These are phyloP conservation scores for Callyntrura sp. DNA, from an alignment of 2,888 invertebrate genomes.

Conservation along the genomic window DNA sequence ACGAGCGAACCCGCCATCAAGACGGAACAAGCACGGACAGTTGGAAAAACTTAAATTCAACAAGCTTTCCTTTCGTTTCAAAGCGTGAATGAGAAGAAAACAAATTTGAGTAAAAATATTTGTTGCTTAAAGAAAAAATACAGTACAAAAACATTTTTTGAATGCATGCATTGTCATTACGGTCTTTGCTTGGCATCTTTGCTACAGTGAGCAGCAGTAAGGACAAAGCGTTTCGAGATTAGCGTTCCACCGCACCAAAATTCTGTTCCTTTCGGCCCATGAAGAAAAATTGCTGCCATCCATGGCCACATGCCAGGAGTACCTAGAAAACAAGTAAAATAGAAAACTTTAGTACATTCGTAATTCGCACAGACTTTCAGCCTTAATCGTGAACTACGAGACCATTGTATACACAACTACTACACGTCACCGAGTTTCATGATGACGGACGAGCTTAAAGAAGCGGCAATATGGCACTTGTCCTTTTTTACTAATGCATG, in stretches of 20 bases:
- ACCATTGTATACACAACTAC: constrained; percentile 53
- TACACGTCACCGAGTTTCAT: constrained; percentile 15
- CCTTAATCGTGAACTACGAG: constrained; percentile 53
- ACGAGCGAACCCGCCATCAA: neutral
- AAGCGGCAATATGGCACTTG: neutral
- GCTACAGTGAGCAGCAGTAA: constrained; percentile 98
- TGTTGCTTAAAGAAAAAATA: too few relatives aligned
- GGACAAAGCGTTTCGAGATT: constrained; percentile 91
- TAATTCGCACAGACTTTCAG: too few relatives aligned
- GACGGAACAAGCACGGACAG: too few relatives aligned
- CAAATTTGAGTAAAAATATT: too few relatives aligned
- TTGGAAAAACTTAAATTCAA: too few relatives aligned
- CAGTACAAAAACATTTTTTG: too few relatives aligned
- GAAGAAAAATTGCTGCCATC: constrained; percentile 92
- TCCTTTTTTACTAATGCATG: constrained; percentile 3
- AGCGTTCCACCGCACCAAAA: constrained; percentile 98
- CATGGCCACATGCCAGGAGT: constrained; percentile 75
- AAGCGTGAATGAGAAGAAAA: too few relatives aligned
- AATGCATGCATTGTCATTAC: constrained; percentile 86
- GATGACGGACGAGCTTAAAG: constrained; percentile 33
- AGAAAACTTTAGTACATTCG: constrained; percentile 48
- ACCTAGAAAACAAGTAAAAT: constrained; percentile 65
- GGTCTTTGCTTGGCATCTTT: constrained; percentile 94
- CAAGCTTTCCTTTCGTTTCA: too few relatives aligned
- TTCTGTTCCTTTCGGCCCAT: constrained; percentile 93